phyloP scores from a whole-genome alignment of 2,113 vertebrate genomes.

The Macquaria australasica region DNA sequence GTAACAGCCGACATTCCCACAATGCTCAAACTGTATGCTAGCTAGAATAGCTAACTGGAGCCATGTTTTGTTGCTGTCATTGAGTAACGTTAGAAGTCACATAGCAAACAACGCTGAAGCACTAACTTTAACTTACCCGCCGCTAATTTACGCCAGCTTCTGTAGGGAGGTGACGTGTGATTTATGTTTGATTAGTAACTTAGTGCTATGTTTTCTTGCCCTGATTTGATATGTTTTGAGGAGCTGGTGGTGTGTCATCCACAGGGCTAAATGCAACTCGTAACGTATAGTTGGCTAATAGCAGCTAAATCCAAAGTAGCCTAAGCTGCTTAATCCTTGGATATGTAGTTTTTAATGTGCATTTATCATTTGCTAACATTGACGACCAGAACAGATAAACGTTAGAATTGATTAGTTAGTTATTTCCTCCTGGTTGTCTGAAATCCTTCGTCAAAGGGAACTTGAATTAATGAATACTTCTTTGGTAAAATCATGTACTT shows the following conservation, averaged over 20 bases:
- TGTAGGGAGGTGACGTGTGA: neutral
- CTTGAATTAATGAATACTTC: neutral
- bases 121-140: neutral
- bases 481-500: neutral
- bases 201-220: neutral
- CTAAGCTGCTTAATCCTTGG: neutral
- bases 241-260: neutral
- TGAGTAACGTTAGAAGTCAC: slow-evolving; percentile 10
- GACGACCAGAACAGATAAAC: neutral
- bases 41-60: neutral
- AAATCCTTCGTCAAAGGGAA: neutral
- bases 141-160: neutral
- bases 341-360: neutral
- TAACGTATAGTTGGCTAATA: neutral
- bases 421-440: neutral
- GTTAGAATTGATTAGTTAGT: too few species aligned
- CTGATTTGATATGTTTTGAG: neutral
- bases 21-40: neutral
- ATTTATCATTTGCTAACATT: neutral
- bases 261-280: too few species aligned
- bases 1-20: neutral
- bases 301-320: neutral
- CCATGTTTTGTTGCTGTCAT: slow-evolving; percentile 16
- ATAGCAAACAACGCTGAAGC: neutral
- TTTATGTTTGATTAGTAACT: neutral